Evolutionary conservation across 2,888 invertebrate genomes (phyloP), one percentile per base, ranked within the genome.

Genomic region (Philaethria dido): DNA sequence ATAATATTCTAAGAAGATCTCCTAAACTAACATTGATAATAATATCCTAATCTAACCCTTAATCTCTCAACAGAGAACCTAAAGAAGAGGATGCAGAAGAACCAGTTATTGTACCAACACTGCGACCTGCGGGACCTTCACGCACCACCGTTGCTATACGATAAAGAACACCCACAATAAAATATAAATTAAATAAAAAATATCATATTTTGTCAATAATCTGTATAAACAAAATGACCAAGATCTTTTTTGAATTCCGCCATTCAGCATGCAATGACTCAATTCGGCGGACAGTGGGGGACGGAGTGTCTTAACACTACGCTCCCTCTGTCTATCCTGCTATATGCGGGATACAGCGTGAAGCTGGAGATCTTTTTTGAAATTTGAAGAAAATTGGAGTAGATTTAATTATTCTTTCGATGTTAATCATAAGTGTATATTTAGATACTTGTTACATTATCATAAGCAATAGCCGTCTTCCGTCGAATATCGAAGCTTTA

Each of bases 401-500:
- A n/a, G n/a, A n/a, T n/a, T 42, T 22, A 42, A 22, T 2, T 57
- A 25, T n/a, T 42, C n/a, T 25, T 57, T 22, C 14, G 14, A 11
- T 11, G 2, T 11, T 42, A 22, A 20, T 57, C 6, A 11, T 42
- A 22, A 62, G 29, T 64, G 67, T 70, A 62, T 45, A 66, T 60
- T 33, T 52, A 44, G 62, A 44, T 55, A 25, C 42, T 22, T 57
- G 36, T 18, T 55, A 66, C 42, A 20, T 59, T 25, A 45, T 66
- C 62, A 62, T 22, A 75, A 79, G 78, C 79, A 78, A 80, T 78
- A 79, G 77, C 75, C 71, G 87, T 89, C 87, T 89, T 89, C 89
- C 86, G 82, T 74, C 78, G 84, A 80, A 79, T 78, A 82, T 78
- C 81, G 75, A 81, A 90, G 90, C 89, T 90, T 90, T 90, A 90